Conservation (phyloP, 2,888 invertebrate genomes). For the Melipona beecheii region DNA sequence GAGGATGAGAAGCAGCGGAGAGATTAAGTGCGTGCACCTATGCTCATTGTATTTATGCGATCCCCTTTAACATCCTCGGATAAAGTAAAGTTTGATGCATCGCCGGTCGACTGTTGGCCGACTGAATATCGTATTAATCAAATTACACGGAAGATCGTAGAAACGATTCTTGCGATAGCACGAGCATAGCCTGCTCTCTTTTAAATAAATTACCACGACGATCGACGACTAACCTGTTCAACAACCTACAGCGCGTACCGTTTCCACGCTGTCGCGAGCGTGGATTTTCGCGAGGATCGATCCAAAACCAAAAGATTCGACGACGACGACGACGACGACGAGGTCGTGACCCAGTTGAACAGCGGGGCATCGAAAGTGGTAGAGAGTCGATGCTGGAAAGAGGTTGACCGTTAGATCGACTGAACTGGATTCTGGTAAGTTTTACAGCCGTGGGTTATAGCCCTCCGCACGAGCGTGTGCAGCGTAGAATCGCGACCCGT, state of each 20-base stretch:
- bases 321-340: constrained; percentile 53
- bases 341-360: constrained; percentile 67
- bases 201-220: background rate
- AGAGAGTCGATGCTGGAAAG: constrained; percentile 43
- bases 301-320: constrained; percentile 55
- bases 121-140: background rate
- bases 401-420: constrained; percentile 64
- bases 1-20: constrained; percentile 15
- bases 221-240: no score
- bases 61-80: constrained; percentile 6
- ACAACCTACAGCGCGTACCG: no score
- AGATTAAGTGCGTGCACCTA: constrained; percentile 47
- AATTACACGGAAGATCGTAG: background rate
- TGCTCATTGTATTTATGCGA: constrained; percentile 33
- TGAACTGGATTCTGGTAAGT: constrained; percentile 71
- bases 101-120: no score
- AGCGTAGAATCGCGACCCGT: constrained; percentile 52
- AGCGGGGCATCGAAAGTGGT: constrained; percentile 54
- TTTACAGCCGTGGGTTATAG: constrained; percentile 74
- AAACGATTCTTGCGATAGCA: no score
- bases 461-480: constrained; percentile 38
- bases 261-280: background rate
- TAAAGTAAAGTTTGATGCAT: background rate
- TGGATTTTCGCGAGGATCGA: constrained; percentile 34
- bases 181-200: no score